These are phyloP conservation scores for Pheosia gnoma DNA, from an alignment of 2,888 invertebrate species.

Conservation along the genomic window DNA sequence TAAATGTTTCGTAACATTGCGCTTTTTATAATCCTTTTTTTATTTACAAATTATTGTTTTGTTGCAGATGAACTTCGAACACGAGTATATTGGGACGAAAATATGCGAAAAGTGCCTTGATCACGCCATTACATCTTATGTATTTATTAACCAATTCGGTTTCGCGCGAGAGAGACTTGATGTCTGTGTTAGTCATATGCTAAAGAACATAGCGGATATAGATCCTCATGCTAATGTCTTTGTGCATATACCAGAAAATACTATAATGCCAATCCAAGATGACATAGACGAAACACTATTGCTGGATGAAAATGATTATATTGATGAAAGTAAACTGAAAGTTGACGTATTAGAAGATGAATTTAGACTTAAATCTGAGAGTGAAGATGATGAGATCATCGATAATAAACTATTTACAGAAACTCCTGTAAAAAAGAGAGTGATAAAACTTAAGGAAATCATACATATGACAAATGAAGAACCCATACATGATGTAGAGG, in stretches of 20 bases:
- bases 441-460: constrained; percentile 4
- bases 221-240: constrained; percentile 54
- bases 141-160: constrained; percentile 60
- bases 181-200: constrained; percentile 59
- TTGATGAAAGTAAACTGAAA: constrained; percentile 54
- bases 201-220: constrained; percentile 53
- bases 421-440: constrained; percentile 4
- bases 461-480: constrained; percentile 12
- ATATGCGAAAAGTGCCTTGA: constrained; percentile 72
- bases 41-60: constrained; percentile 41
- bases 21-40: background rate
- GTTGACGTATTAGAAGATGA: constrained; percentile 75
- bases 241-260: constrained; percentile 61
- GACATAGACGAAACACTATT: constrained; percentile 46
- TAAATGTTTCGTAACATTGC: background rate
- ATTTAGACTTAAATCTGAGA: constrained; percentile 63
- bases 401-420: constrained; percentile 3
- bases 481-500: background rate
- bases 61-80: constrained; percentile 67
- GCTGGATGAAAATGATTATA: constrained; percentile 40
- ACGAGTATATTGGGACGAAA: constrained; percentile 66
- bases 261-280: constrained; percentile 56
- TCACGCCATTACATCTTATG: constrained; percentile 63
- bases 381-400: constrained; percentile 40
- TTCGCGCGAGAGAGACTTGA: constrained; percentile 61